Evolutionary conservation across 1,140 invertebrate genomes (phyloP), one percentile per base, ranked within the genome.

Genomic region (Leptinotarsa texana): DNA sequence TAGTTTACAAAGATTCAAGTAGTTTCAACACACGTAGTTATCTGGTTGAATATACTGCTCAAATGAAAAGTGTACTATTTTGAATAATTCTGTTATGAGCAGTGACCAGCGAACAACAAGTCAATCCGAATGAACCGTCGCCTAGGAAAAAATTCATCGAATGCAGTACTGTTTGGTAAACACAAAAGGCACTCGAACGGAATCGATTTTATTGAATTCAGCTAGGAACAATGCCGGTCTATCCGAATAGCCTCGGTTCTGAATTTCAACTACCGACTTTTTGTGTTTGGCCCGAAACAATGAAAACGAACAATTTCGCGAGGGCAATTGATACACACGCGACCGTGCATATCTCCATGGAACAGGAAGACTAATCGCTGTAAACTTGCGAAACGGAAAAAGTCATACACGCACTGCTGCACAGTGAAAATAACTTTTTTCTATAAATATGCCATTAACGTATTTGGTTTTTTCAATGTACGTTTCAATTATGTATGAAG

Each of bases 311-410:
- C 15, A 57, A 57, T 57, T 57, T 57, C n/a, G 51, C 51, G 51
- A 18, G 51, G 51, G 51, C 51, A 57, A 57, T 57, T 57, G 51
- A 57, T 57, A 57, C 51, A 57, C 51, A 57, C 51, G 51, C 51
- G 51, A 57, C 51, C 51, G 51, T 57, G 17, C 51, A 57, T 57
- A 57, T 57, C 51, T 57, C 51, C 51, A 18, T 18, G n/a, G 51
- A 57, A 57, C 51, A 57, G 51, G 51, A 57, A 57, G 51, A 57
- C 51, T 57, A 57, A 57, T 57, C 51, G 51, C 51, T 57, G 17
- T 18, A 57, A 57, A 57, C 51, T 57, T 57, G 51, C 51, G 51
- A 57, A 57, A 0, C 51, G 51, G 51, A 57, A 57, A 57, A 57
- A 57, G 11, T 13, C 51, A 57, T 57, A 15, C 51, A 57, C 51